phyloP scores from a whole-genome alignment of 1,140 invertebrate species.

The Linepithema humile region DNA sequence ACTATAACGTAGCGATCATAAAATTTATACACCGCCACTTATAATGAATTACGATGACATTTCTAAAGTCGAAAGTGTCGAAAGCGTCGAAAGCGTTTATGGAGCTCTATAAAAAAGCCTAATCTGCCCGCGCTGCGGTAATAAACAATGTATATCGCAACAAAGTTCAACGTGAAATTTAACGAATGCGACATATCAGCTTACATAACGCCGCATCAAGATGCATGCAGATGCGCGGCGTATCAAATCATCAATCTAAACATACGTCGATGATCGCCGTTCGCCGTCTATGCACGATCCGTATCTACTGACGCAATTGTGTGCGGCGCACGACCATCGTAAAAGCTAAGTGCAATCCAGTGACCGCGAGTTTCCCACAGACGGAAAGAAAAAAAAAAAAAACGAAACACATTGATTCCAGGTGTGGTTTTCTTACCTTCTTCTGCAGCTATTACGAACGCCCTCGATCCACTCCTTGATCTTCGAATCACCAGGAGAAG shows the following conservation, averaged over 20 bases:
- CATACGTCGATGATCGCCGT: background rate
- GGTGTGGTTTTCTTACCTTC: slow-evolving; percentile 13
- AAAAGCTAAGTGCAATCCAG: slow-evolving; percentile 31
- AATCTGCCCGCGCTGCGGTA: background rate
- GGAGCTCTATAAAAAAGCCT: background rate
- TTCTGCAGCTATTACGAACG: slow-evolving; percentile 8
- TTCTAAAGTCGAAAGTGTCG: background rate
- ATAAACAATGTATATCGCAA: background rate
- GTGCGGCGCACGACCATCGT: background rate
- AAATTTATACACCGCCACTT: background rate
- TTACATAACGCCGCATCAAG: background rate
- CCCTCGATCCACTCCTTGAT: slow-evolving; percentile 22
- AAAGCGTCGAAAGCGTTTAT: background rate
- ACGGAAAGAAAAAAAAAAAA: slow-evolving; percentile 13
- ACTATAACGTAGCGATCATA: background rate
- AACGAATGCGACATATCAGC: background rate
- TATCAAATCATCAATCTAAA: slow-evolving; percentile 1
- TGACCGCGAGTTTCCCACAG: slow-evolving; percentile 39
- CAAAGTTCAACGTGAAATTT: background rate
- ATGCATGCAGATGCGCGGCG: background rate
- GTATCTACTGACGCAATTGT: slow-evolving; percentile 10
- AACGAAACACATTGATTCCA: slow-evolving; percentile 19
- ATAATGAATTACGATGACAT: background rate
- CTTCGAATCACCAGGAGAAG: background rate
- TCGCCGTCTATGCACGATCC: background rate